These are phyloP conservation scores for Oeneis ivallda DNA, from an alignment of 2,888 invertebrate genomes.

Conservation along the genomic window DNA sequence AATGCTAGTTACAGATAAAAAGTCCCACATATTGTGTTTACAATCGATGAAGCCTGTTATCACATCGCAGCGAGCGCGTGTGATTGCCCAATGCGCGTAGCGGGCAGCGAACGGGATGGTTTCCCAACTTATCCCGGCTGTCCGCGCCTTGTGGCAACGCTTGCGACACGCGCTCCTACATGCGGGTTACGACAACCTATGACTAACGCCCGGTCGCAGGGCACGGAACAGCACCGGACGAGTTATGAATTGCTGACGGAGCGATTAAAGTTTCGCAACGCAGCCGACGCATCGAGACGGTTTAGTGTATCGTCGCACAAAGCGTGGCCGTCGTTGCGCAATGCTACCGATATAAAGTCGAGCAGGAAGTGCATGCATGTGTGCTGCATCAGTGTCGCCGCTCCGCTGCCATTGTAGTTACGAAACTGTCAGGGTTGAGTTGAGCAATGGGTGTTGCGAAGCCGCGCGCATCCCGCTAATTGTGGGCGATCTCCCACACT, in stretches of 20 bases:
- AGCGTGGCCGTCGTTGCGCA: conserved; percentile 71
- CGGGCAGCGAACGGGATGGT: conserved; percentile 80
- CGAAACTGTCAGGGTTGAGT: conserved; percentile 80
- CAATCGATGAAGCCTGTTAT: conserved; percentile 33
- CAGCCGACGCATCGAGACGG: conserved; percentile 55
- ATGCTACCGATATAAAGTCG: conserved; percentile 67
- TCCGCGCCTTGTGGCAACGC: conserved; percentile 70
- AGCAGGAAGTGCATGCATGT: conserved; percentile 80
- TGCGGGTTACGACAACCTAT: conserved; percentile 79
- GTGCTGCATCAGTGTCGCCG: conserved; percentile 74
- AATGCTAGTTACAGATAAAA: conserved; percentile 37
- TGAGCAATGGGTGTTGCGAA: conserved; percentile 75
- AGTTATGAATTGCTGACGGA: conserved; percentile 57
- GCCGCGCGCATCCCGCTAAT: conserved; percentile 74
- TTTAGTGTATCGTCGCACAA: conserved; percentile 61
- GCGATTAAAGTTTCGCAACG: conserved; percentile 65
- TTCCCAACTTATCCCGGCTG: conserved; percentile 80
- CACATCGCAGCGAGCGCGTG: conserved; percentile 51
- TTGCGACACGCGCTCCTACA: conserved; percentile 79
- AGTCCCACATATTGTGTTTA: conserved; percentile 18
- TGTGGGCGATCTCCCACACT: conserved; percentile 65
- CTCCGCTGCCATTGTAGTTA: conserved; percentile 72
- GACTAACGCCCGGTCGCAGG: conserved; percentile 65
- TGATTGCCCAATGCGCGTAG: conserved; percentile 66
- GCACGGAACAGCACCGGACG: conserved; percentile 56